phyloP scores from a whole-genome alignment of 2,797 vertebrate species.

The Mormyrus hasselquistii region DNA sequence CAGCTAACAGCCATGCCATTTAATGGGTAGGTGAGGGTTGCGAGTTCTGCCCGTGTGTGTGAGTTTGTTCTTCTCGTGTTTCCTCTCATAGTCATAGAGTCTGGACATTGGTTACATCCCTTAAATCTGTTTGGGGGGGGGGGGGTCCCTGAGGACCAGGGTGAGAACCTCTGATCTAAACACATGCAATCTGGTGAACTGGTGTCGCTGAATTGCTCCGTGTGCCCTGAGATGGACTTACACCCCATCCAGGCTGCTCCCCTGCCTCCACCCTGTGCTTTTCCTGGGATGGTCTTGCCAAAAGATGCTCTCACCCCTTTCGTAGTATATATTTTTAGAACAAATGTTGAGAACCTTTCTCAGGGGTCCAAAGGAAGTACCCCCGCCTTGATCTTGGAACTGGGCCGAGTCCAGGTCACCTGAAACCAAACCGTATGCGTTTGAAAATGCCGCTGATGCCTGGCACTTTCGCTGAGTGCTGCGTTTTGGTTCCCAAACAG shows the following conservation, averaged over 20 bases:
- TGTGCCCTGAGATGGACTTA: neutral
- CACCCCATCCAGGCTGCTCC: neutral
- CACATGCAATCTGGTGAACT: neutral
- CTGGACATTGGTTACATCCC: neutral
- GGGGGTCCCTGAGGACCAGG: neutral
- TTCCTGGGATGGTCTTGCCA: neutral
- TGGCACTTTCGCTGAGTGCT: neutral
- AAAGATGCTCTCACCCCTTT: neutral
- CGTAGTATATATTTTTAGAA: neutral
- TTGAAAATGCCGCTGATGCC: neutral
- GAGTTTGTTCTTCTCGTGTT: neutral
- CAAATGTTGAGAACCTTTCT: neutral
- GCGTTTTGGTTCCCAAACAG: neutral
- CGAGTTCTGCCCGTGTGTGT: neutral
- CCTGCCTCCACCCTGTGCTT: neutral
- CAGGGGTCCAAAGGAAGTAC: neutral
- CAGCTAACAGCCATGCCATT: neutral
- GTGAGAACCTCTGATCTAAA: neutral
- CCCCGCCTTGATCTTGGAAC: neutral
- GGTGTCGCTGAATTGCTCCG: neutral
- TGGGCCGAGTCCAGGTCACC: neutral
- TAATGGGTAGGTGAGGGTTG: neutral
- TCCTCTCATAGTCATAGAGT: neutral
- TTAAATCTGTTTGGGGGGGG: neutral
- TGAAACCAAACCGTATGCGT: neutral